Percentiles rank a stretch among this genome's conserved stretches.
Conservation (phyloP, 2,113 vertebrate genomes). For the Cranoglanis bouderius region DNA sequence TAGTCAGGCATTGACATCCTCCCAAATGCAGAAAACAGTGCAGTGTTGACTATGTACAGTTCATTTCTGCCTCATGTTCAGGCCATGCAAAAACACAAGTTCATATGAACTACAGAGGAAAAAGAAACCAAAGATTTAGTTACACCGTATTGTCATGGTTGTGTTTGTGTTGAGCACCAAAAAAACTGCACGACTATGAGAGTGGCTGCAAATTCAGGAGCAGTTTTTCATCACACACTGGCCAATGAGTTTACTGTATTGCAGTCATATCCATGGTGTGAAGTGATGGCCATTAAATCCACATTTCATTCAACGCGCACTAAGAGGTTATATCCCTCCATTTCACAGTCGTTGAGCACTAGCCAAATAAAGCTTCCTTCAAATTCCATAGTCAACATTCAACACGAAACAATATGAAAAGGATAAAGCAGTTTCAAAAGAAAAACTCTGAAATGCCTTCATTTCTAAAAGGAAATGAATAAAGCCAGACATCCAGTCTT, state of each 20-base stretch:
- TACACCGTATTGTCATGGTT: background rate
- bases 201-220: background rate
- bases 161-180: conserved; percentile 19
- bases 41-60: conserved; percentile 7
- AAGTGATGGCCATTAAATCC: conserved; percentile 11
- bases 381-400: background rate
- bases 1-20: conserved; percentile 22
- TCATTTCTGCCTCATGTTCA: conserved; percentile 12
- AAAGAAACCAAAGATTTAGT: conserved; percentile 6
- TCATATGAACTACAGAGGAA: background rate
- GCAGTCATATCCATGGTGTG: background rate
- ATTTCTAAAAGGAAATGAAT: conserved; percentile 50
- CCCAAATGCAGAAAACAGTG: conserved; percentile 22
- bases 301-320: conserved; percentile 8
- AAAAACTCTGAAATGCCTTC: conserved; percentile 18
- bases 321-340: background rate
- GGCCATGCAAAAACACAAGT: conserved; percentile 28
- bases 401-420: conserved; percentile 2
- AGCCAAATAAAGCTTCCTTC: conserved; percentile 19
- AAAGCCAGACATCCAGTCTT: conserved; percentile 30
- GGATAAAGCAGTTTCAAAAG: background rate
- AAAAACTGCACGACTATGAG: background rate
- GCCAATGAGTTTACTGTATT: conserved; percentile 2
- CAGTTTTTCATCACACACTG: background rate
- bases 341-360: conserved; percentile 35